phyloP scores from a whole-genome alignment of 2,888 invertebrate genomes.

The Drosophila subsilvestris region DNA sequence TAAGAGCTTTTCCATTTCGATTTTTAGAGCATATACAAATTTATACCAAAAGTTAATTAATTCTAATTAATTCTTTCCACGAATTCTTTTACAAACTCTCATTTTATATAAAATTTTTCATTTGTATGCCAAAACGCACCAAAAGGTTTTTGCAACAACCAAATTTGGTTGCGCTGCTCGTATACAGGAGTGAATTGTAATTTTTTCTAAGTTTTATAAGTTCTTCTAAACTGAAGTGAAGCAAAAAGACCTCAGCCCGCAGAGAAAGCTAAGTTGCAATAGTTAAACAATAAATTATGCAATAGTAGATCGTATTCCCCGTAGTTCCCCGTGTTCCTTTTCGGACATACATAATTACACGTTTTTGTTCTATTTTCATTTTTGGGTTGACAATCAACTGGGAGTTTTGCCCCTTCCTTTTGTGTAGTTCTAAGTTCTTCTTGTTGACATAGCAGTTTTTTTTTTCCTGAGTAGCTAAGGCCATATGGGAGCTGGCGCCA shows the following conservation, averaged over 20 bases:
- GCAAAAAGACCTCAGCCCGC: slow-evolving; percentile 89
- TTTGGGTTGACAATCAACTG: slow-evolving; percentile 97
- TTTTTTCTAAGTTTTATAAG: too few species aligned
- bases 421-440: slow-evolving; percentile 96
- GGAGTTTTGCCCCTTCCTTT: slow-evolving; percentile 94
- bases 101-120: too few species aligned
- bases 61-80: too few species aligned
- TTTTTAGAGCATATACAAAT: too few species aligned
- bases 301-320: slow-evolving; percentile 75
- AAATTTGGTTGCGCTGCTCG: slow-evolving; percentile 53
- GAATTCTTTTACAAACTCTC: too few species aligned
- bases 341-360: slow-evolving; percentile 89
- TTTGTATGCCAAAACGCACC: too few species aligned
- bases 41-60: too few species aligned
- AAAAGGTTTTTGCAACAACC: too few species aligned
- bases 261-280: slow-evolving; percentile 88
- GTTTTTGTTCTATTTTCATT: slow-evolving; percentile 92
- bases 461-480: slow-evolving; percentile 92
- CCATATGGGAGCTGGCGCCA: slow-evolving; percentile 84
- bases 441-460: slow-evolving; percentile 92
- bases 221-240: slow-evolving; percentile 89
- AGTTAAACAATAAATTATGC: neutral
- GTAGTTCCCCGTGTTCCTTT: slow-evolving; percentile 88
- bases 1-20: too few species aligned
- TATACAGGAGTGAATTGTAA: too few species aligned